Base-by-base conservation (phyloP, 1,140 invertebrate species). In the Caerostris darwini region DNA sequence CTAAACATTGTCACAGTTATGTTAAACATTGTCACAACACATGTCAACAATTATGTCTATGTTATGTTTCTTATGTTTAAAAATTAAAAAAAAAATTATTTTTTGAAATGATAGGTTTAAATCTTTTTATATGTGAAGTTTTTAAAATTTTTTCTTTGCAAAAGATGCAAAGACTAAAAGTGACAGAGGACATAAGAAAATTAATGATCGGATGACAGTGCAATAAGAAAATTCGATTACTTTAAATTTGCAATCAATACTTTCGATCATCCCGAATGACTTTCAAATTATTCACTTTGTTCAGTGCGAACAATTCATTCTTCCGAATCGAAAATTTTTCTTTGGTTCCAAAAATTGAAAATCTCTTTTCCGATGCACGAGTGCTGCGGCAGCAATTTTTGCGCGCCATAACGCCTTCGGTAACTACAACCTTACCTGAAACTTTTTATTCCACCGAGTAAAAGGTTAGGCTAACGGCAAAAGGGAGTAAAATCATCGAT, bases 401-500 rank as follows among this genome's bases (percentile, higher is more conserved):
- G n/a, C 5, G 71, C 10, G 57, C 90, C 19, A 61, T 91, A 82
- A 91, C n/a, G 34, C 19, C 17, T 85, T 59, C 83, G 17, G 19
- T 82, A 57, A 82, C 14, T 59, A 12, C 10, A 56, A 53, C 56
- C 71, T 67, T 56, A 53, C 12, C 69, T n/a, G n/a, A 92, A 85
- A 92, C 57, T 92, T 92, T 92, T 92, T 92, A 85, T 91, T 82
- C 71, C n/a, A 3, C 17, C 53, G 10, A 67, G 56, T 81, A 90
- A 90, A 89, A 83, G 19, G 77, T 58, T 34, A 61, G 34, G 57
- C 83, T 58, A 57, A 85, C 83, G 54, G 81, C 90, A n/a, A 53
- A 67, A 67, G 69, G 59, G 81, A 85, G 81, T 85, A 85, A 92
- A 92, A 92, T 64, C n/a, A 85, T 92, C 90, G 90, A 92, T 92